phyloP scores from a whole-genome alignment of 2,797 vertebrate species.

The Sebastes hubbsi region DNA sequence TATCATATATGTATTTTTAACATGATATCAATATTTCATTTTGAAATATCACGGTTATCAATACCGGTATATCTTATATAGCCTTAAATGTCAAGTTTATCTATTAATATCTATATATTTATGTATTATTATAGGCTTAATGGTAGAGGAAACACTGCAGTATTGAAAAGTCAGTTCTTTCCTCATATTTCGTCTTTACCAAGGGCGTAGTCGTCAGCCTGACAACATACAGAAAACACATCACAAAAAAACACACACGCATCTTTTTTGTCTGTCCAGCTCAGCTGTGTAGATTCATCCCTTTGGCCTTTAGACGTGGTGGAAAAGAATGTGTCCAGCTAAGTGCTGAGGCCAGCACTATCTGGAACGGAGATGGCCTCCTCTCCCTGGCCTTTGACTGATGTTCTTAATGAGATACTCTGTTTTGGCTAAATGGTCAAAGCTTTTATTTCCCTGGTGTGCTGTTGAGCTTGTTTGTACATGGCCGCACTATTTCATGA shows the following conservation, averaged over 20 bases:
- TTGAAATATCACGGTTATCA: too few relatives aligned
- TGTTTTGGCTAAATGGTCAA: constrained; percentile 70
- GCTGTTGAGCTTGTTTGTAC: constrained; percentile 60
- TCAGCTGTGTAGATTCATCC: constrained; percentile 44
- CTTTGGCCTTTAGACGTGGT: constrained; percentile 30
- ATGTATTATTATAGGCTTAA: not conserved
- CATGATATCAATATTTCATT: too few relatives aligned
- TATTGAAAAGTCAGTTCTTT: not conserved
- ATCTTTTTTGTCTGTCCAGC: not conserved
- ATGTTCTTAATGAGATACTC: constrained; percentile 74
- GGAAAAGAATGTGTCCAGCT: constrained; percentile 38
- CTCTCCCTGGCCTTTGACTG: constrained; percentile 59
- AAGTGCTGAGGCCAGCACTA: constrained; percentile 63
- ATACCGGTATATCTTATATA: not conserved
- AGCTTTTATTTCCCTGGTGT: constrained; percentile 75
- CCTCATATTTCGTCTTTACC: not conserved
- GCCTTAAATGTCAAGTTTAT: not conserved
- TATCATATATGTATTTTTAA: too few relatives aligned
- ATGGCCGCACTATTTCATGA: constrained; percentile 58
- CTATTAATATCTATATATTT: not conserved
- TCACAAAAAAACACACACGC: not conserved
- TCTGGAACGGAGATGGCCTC: constrained; percentile 41
- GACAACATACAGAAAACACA: constrained; percentile 1
- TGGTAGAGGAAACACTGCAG: not conserved
- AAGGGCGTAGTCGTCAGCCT: not conserved